Percentiles rank a stretch among this genome's conserved stretches.
These are phyloP conservation scores for Campoletis raptor DNA, from an alignment of 2,888 invertebrate genomes.

Conservation along the genomic window DNA sequence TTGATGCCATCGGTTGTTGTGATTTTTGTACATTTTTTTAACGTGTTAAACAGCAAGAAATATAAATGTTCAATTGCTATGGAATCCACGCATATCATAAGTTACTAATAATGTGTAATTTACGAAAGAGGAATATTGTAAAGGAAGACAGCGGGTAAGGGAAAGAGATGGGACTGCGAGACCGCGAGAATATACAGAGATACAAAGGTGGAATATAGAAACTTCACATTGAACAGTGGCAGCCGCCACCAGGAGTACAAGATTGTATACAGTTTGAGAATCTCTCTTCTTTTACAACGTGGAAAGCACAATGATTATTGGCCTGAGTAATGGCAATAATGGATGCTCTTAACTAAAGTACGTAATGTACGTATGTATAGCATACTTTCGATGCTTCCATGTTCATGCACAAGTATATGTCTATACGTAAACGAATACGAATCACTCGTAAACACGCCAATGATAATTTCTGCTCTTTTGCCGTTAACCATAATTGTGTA, in stretches of 20 bases:
- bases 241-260: constrained; percentile 59
- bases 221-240: constrained; percentile 24
- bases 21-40: constrained; percentile 33
- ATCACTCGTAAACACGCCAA: constrained; percentile 61
- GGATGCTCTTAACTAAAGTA: constrained; percentile 55
- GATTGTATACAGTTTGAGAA: constrained; percentile 46
- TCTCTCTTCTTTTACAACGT: constrained; percentile 67
- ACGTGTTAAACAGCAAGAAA: constrained; percentile 26
- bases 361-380: constrained; percentile 45
- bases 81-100: constrained; percentile 51
- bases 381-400: constrained; percentile 36
- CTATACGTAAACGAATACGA: constrained; percentile 43
- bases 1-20: constrained; percentile 39
- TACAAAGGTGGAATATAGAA: constrained; percentile 19
- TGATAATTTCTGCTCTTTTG: constrained; percentile 45
- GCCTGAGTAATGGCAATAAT: constrained; percentile 69
- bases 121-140: constrained; percentile 43
- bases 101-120: constrained; percentile 68
- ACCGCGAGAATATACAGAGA: constrained; percentile 10
- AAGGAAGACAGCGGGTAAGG: background rate
- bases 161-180: background rate
- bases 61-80: constrained; percentile 42
- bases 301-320: constrained; percentile 72
- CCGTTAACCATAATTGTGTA: constrained; percentile 51
- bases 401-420: constrained; percentile 8